phyloP scores from a whole-genome alignment of 2,797 vertebrate species.

The Cryptoprocta ferox region DNA sequence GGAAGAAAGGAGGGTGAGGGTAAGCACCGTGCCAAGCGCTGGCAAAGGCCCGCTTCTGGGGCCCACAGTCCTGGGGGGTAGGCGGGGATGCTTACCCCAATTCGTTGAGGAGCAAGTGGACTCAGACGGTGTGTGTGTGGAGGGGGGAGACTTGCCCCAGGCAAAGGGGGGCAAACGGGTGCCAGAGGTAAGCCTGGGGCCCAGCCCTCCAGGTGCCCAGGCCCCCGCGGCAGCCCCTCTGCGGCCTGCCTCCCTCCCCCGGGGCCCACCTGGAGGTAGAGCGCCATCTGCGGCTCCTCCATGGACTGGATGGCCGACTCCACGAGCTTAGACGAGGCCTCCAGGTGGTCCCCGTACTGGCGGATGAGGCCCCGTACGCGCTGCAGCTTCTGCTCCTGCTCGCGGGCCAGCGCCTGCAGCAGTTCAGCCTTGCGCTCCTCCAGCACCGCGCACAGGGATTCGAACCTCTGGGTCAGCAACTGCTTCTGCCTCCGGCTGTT shows the following conservation, averaged over 20 bases:
- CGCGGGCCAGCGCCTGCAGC: slow-evolving; percentile 87
- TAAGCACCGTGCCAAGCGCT: slow-evolving; percentile 44
- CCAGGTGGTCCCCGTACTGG: slow-evolving; percentile 90
- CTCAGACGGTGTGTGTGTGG: background rate
- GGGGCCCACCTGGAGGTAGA: slow-evolving; percentile 91
- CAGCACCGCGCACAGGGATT: slow-evolving; percentile 89
- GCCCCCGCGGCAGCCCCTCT: background rate
- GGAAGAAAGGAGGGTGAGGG: slow-evolving; percentile 30
- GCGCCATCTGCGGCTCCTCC: slow-evolving; percentile 93
- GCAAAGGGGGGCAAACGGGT: background rate
- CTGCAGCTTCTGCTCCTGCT: slow-evolving; percentile 92
- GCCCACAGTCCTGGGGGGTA: background rate
- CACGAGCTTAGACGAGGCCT: slow-evolving; percentile 91
- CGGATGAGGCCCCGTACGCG: slow-evolving; percentile 89
- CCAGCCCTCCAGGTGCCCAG: background rate
- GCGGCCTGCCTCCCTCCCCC: background rate
- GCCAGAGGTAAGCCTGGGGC: background rate
- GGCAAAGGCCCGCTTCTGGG: background rate
- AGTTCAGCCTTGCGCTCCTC: slow-evolving; percentile 94
- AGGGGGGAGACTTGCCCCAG: background rate
- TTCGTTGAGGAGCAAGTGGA: background rate
- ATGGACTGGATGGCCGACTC: slow-evolving; percentile 93
- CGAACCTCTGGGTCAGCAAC: slow-evolving; percentile 88
- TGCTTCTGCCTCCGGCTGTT: slow-evolving; percentile 90
- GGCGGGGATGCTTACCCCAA: background rate